Conservation (phyloP, 2,113 vertebrate species). For the Scatophagus argus region DNA sequence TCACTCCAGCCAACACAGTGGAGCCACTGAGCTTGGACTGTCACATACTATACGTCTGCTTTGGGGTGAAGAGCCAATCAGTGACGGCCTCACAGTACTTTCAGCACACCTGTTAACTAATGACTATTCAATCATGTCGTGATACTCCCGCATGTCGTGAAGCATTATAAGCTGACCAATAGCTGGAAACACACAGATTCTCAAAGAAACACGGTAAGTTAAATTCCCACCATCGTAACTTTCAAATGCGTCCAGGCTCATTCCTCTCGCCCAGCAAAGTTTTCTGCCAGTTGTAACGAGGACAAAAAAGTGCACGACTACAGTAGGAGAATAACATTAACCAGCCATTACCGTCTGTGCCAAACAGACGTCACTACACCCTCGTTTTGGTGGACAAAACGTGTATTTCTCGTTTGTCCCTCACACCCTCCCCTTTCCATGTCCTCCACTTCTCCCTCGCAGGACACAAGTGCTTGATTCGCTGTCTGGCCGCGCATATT, state of each 20-base stretch:
- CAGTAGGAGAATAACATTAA: neutral
- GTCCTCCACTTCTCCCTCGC: constrained; percentile 54
- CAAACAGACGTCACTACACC: constrained; percentile 18
- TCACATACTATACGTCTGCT: neutral
- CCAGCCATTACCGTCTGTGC: neutral
- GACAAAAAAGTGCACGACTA: neutral
- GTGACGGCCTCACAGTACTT: neutral
- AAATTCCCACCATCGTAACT: no score
- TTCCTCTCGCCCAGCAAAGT: no score
- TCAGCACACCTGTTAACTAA: neutral
- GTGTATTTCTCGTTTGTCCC: neutral
- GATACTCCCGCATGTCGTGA: neutral
- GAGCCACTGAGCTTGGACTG: neutral
- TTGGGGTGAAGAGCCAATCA: neutral
- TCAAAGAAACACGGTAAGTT: neutral
- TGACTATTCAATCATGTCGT: no score
- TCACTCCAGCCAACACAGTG: no score
- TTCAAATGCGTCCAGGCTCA: no score
- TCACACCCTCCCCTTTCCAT: constrained; percentile 1
- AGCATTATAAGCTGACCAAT: neutral
- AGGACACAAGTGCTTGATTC: constrained; percentile 85
- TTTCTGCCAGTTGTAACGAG: neutral
- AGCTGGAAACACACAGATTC: neutral
- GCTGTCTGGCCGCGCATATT: constrained; percentile 92
- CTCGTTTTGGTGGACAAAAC: constrained; percentile 13